These are phyloP conservation scores for Ophioninae sp. DNA, from an alignment of 2,888 invertebrate genomes.

Conservation along the genomic window DNA sequence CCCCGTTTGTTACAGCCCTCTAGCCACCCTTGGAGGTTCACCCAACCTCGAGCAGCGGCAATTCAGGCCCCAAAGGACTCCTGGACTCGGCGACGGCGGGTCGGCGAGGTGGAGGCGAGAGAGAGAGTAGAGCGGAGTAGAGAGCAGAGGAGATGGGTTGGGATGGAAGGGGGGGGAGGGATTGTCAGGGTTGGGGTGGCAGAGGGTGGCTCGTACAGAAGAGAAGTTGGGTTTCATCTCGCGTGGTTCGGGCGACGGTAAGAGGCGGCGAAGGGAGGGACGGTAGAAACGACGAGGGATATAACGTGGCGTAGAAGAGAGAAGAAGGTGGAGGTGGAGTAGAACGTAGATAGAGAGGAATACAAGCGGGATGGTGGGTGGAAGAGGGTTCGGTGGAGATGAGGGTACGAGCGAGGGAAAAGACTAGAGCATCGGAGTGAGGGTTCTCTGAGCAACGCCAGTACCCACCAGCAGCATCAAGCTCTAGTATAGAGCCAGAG, in stretches of 20 bases:
- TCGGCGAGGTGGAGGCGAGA: constrained; percentile 63
- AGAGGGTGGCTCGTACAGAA: constrained; percentile 59
- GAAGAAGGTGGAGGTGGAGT: constrained; percentile 34
- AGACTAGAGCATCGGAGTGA: constrained; percentile 59
- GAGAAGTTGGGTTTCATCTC: constrained; percentile 80
- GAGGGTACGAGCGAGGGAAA: constrained; percentile 56
- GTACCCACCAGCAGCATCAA: constrained; percentile 36
- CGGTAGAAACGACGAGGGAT: constrained; percentile 46
- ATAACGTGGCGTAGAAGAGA: constrained; percentile 51
- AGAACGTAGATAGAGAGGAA: constrained; percentile 55
- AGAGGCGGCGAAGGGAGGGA: constrained; percentile 14
- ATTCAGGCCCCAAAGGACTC: constrained; percentile 66
- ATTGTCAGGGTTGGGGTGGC: constrained; percentile 50
- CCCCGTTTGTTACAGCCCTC: constrained; percentile 37
- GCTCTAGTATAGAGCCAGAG: constrained; percentile 57
- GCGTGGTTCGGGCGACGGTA: constrained; percentile 72
- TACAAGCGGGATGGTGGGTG: constrained; percentile 36
- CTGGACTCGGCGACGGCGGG: constrained; percentile 64
- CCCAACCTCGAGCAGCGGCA: constrained; percentile 54
- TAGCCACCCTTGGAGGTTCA: constrained; percentile 53
- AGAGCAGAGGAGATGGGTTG: neutral
- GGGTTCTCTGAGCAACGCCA: constrained; percentile 52
- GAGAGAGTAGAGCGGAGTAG: constrained; percentile 38
- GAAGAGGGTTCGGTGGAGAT: constrained; percentile 24
- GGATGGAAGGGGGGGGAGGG: constrained; percentile 53